These are phyloP conservation scores for Diachasma alloeum DNA, from an alignment of 1,140 invertebrate species.

Conservation along the genomic window DNA sequence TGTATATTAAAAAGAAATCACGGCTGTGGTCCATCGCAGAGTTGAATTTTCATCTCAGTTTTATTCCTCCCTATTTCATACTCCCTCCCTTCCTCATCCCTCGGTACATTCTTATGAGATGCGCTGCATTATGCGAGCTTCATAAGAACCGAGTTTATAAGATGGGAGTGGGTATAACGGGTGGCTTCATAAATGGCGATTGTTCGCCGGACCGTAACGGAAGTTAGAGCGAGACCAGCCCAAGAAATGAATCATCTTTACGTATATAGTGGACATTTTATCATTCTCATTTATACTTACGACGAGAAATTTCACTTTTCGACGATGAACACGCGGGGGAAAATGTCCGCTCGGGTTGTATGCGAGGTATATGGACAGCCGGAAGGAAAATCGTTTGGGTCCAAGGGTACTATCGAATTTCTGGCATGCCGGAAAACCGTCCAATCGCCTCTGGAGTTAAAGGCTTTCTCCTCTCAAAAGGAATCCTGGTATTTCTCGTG, in stretches of 20 bases:
- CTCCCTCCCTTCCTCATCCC: neutral
- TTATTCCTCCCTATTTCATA: neutral
- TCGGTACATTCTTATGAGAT: constrained; percentile 1
- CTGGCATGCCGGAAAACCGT: neutral
- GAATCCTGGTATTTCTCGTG: neutral
- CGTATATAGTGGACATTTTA: neutral
- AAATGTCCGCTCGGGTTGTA: neutral
- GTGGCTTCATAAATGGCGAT: constrained; percentile 8
- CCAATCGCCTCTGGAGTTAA: neutral
- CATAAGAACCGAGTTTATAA: constrained; percentile 9
- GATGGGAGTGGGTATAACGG: neutral
- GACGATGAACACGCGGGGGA: neutral
- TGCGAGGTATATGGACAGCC: neutral
- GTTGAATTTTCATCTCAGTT: constrained; percentile 3
- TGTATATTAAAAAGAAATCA: neutral
- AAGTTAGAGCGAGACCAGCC: neutral
- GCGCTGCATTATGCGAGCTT: constrained; percentile 5
- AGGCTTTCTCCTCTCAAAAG: neutral
- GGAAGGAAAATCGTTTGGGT: neutral
- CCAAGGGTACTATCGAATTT: neutral
- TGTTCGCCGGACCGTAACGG: constrained; percentile 2
- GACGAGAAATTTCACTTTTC: neutral
- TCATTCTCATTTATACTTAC: neutral
- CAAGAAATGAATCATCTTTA: neutral
- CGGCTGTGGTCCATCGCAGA: neutral